These are phyloP conservation scores for Archocentrus centrarchus DNA, from an alignment of 2,113 vertebrate genomes.

Conservation along the genomic window DNA sequence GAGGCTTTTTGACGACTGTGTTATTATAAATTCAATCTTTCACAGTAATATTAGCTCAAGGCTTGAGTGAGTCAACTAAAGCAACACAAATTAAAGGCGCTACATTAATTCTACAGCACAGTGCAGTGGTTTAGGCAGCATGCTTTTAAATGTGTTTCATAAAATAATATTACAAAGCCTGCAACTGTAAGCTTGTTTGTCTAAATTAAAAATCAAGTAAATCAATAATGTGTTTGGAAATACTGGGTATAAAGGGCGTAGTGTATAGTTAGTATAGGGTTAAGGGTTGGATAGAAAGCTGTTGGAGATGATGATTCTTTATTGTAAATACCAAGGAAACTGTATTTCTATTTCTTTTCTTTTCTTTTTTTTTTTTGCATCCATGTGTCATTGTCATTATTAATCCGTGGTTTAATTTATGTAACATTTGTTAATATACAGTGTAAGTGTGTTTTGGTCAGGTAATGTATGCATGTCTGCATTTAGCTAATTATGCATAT, in stretches of 20 bases:
- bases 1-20: background rate
- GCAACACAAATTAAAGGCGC: background rate
- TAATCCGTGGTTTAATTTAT: constrained; percentile 6
- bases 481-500: constrained; percentile 17
- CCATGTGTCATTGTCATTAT: background rate
- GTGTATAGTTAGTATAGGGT: too few relatives aligned
- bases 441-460: background rate
- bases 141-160: background rate
- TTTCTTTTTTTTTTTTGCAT: background rate
- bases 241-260: background rate
- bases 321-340: background rate
- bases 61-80: background rate
- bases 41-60: background rate
- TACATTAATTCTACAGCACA: too few relatives aligned
- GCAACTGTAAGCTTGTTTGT: background rate
- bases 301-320: background rate
- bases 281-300: background rate
- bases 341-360: background rate
- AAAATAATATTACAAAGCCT: background rate
- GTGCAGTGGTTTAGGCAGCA: background rate
- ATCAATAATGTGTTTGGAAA: background rate
- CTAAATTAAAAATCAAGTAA: background rate
- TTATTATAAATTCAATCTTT: background rate
- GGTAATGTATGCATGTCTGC: constrained; percentile 1
- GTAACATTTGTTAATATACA: constrained; percentile 2